These are phyloP conservation scores for Anticlea derivata DNA, from an alignment of 2,888 invertebrate genomes.

Conservation along the genomic window DNA sequence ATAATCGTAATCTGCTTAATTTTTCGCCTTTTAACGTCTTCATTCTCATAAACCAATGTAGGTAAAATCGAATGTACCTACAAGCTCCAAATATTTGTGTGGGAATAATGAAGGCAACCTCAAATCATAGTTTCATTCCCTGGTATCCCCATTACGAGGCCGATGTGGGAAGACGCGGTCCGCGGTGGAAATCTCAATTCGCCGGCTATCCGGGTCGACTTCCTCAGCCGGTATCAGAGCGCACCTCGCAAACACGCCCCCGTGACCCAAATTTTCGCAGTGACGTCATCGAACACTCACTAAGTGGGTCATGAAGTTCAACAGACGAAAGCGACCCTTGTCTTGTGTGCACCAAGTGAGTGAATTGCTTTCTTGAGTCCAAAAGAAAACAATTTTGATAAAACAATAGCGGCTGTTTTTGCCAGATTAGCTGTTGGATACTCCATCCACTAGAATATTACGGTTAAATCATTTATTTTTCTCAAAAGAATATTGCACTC, in stretches of 20 bases:
- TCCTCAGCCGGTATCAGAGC: conserved; percentile 12
- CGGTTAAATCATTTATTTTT: no score
- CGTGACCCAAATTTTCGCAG: conserved; percentile 75
- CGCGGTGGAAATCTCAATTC: conserved; percentile 19
- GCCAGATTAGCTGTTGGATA: not conserved
- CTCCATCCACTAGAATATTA: no score
- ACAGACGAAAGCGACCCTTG: conserved; percentile 40
- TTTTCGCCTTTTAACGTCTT: no score
- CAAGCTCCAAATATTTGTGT: no score
- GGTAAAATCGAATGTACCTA: no score
- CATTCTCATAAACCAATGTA: no score
- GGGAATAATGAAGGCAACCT: not conserved
- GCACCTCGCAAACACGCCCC: conserved; percentile 24
- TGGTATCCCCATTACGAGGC: not conserved
- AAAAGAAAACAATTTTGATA: conserved; percentile 40
- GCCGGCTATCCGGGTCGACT: conserved; percentile 27
- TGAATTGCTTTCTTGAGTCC: no score
- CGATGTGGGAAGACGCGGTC: conserved; percentile 8
- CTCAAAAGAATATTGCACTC: no score
- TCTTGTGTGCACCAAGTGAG: conserved; percentile 44
- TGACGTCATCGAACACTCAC: conserved; percentile 73
- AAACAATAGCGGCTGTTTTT: conserved; percentile 10
- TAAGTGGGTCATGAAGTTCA: conserved; percentile 62
- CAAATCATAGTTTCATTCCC: not conserved
- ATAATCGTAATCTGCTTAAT: no score